Evolutionary conservation across 2,113 vertebrate genomes (phyloP), one percentile per base, ranked within the genome.

Genomic region (Furnarius figulus): DNA sequence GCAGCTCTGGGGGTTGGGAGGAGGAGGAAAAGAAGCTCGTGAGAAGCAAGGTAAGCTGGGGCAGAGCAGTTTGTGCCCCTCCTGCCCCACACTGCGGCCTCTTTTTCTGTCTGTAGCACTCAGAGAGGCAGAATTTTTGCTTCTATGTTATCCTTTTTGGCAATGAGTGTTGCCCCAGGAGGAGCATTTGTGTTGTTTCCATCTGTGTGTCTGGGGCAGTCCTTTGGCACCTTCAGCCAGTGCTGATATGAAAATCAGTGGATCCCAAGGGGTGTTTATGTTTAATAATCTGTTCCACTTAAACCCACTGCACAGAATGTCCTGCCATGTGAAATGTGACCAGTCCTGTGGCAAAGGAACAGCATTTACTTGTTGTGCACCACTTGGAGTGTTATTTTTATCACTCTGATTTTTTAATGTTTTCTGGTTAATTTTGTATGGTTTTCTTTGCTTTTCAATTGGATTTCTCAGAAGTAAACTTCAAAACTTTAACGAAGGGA

Each of bases 191-290:
- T 75, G 56, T 59, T 10, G 24, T 39, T 8, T 44, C 74, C 52
- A 40, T 89, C 95, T 91, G 53, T 58, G 61, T 80, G 91, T 37
- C 66, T 85, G 66, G 53, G 74, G 80, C 49, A 71, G 71, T 84
- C 81, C 67, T 91, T 82, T 52, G 47, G 77, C 81, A 87, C 46
- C 39, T 79, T 66, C 92, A 93, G 73, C 77, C 74, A 78, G 79
- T 71, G 59, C 65, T 91, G 65, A 75, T 67, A 46, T 40, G 87
- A 87, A 87, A 93, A 76, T 85, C 84, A 89, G 65, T 84, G 81
- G 19, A 30, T 92, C 71, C 63, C 89, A 66, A 76, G 90, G 55
- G 62, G 10, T 13, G 4, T 62, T 91, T 95, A 58, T 83, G 84
- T 79, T 88, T 5, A 87, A 79, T 67, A 65, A 56, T 74, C 59